Base-by-base conservation (phyloP, 2,888 invertebrate species). In the Lingula anatina region DNA sequence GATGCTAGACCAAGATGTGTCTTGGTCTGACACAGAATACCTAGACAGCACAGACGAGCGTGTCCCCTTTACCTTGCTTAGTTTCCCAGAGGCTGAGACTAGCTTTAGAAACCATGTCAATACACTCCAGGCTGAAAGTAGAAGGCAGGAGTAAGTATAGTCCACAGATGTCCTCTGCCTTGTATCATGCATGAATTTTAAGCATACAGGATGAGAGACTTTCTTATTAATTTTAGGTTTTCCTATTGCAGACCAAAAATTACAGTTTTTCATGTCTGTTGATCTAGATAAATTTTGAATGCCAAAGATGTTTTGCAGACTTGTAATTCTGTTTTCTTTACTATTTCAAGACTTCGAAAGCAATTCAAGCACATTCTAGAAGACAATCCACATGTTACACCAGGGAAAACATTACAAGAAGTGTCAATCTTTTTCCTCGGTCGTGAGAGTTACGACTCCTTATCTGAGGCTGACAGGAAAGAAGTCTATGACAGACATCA, bases 401-500 rank as follows among this genome's bases (percentile, higher is more conserved):
- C 94, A 1, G 95, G 95, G n/a, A 93, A 94, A 78, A 86, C 88
- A 64, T 79, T 95, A 57, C 86, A 88, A 0, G 95, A 95, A 78
- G 91, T 93, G 35, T 70, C 76, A 47, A 74, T 94, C 2, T 81
- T 93, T 50, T 88, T 96, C 71, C 89, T 93, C 87, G 95, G 94
- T 0, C 83, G 93, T 37, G 93, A 94, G 76, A 93, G 93, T 71
- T 95, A 90, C 76, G 93, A 93, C 77, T 89, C 90, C 12, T 81
- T 96, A 46, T 85, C 89, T 0, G 92, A 92, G 65, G 86, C 87
- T 49, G 94, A 95, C 72, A 89, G 90, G 68, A 88, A 90, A 71
- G 84, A 89, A 66, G 93, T 96, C 62, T 96, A 95, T 75, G 93
- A 94, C 65, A 86, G 88, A 61, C 93, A 95, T 78, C 95, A 96